Base-by-base conservation (phyloP, 2,113 vertebrate species). In the Mormoops blainvillei region DNA sequence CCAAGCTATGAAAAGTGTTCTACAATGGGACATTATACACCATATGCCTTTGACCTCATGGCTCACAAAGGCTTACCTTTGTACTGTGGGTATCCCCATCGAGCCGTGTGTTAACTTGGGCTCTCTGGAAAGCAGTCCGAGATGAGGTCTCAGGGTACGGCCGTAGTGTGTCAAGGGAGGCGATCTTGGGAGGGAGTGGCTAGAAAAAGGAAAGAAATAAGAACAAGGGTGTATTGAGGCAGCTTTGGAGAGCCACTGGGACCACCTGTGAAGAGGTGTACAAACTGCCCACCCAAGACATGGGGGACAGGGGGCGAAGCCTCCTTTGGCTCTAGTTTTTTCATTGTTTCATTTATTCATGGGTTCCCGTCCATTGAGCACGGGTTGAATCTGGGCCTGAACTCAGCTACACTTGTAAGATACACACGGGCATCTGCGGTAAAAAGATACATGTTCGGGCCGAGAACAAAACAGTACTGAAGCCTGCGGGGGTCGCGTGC, bases 341-440 rank as follows among this genome's bases (percentile, higher is more conserved):
- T 19, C 45, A 3, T 50, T 48, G 26, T 48, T 48, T 50, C 19
- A 16, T 13, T 20, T 33, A 2, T 22, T 77, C 50, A 4, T 3
- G 70, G 61, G 31, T 20, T 78, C 28, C 2, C 9, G 3, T 26
- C 56, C 20, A 7, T 0, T 82, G 48, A 36, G 28, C 7, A 36
- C 24, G 31, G 13, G n/a, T 31, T 19, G 58, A 74, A 12, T 33
- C 41, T 24, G 6, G 28, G 9, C 41, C 16, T 43, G 24, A 74
- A 52, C 41, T n/a, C 0, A 0, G 26, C 58, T 26, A 4, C 6
- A 0, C n/a, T 24, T n/a, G 6, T 11, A 45, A 12, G 9, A 0
- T 12, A 7, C 54, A 5, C 3, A 1, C 3, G 4, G 33, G 65
- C 70, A 28, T 50, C 43, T 11, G 10, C 18, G 31, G 31, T 56